Evolutionary conservation across 92 coral and sea anemone genomes (phyloP).

Genomic region (Micromussa lordhowensis): DNA sequence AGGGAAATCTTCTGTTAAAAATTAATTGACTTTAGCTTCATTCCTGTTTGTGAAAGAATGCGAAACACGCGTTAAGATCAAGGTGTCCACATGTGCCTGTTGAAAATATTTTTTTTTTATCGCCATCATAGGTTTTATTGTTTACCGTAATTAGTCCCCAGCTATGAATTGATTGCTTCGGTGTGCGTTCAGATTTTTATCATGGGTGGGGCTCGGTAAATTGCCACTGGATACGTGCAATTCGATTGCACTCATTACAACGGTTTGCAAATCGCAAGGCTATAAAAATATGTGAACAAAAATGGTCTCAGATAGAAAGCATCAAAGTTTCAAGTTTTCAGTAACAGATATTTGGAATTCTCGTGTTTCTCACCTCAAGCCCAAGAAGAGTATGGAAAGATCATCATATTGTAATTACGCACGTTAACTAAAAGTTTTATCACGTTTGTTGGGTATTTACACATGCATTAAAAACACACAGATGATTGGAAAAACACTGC

Average conservation of each 20-base stretch:
- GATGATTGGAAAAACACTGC: constrained; percentile 9
- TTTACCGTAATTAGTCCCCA: constrained; percentile 14
- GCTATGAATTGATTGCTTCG: constrained; percentile 27
- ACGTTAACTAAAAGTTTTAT: not conserved
- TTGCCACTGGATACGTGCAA: not conserved
- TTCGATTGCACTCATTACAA: not conserved
- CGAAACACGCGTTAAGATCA: not conserved
- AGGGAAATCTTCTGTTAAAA: not conserved
- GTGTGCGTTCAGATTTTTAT: not conserved
- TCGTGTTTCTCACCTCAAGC: not conserved
- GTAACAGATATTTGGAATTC: not conserved
- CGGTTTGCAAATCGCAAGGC: not conserved
- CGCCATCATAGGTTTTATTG: not conserved
- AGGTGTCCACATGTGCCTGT: not conserved
- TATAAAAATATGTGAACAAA: not conserved
- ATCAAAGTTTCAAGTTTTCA: not conserved
- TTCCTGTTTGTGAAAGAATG: not conserved
- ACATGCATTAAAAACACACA: constrained; percentile 8
- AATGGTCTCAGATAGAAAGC: not conserved
- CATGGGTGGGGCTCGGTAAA: not conserved
- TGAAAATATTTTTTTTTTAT: not conserved
- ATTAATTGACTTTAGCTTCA: not conserved
- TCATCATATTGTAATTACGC: constrained; percentile 13
- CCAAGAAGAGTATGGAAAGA: not conserved
- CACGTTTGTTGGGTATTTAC: constrained; percentile 27